These are phyloP conservation scores for Zophobas morio DNA, from an alignment of 1,140 invertebrate genomes.

Conservation along the genomic window DNA sequence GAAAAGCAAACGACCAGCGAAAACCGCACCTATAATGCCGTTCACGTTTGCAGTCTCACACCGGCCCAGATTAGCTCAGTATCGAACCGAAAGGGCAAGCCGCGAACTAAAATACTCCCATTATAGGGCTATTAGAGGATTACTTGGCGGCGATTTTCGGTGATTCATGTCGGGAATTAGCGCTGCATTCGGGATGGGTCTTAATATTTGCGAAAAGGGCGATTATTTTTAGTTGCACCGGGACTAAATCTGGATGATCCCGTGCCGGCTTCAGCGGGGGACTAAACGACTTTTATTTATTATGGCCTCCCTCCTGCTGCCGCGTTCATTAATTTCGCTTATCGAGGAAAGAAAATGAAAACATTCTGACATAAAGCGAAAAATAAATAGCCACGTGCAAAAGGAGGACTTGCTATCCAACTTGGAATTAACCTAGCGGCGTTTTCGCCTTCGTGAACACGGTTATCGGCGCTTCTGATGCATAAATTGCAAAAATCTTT, in stretches of 20 bases:
- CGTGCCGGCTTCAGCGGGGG: conserved; percentile 6
- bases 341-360: not conserved
- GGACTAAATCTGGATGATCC: conserved; percentile 19
- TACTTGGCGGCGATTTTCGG: conserved; percentile 36
- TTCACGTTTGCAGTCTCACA: conserved; percentile 41
- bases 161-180: conserved; percentile 38
- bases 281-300: conserved; percentile 14
- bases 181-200: conserved; percentile 31
- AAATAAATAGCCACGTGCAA: not conserved
- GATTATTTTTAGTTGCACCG: conserved; percentile 31
- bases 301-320: not conserved
- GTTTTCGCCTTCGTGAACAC: too few relatives aligned
- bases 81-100: conserved; percentile 25
- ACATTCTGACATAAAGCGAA: too few relatives aligned
- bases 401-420: not conserved
- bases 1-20: conserved; percentile 32
- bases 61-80: conserved; percentile 21
- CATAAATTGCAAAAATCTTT: too few relatives aligned
- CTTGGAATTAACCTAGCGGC: too few relatives aligned
- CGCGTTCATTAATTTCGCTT: conserved; percentile 22
- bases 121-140: conserved; percentile 45
- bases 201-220: conserved; percentile 36
- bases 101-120: conserved; percentile 28
- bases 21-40: conserved; percentile 41
- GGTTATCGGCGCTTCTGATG: too few relatives aligned